Evolutionary conservation across 2,113 vertebrate genomes (phyloP).

Genomic region (Leptodactylus fuscus): DNA sequence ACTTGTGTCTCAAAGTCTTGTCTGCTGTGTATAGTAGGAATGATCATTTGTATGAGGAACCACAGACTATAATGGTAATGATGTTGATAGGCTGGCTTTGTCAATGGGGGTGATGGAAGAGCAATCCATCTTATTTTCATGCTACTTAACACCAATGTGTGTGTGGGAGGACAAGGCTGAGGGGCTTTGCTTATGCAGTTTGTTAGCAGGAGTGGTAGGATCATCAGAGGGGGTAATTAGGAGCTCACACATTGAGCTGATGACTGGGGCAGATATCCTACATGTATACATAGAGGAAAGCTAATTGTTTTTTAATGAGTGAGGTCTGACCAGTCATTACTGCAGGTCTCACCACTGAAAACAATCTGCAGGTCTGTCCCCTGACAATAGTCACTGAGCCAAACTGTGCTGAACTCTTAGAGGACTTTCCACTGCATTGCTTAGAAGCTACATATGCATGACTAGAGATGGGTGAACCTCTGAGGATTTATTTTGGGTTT

Average conservation of each 20-base stretch:
- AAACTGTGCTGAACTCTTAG: neutral
- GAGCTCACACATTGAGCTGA: conserved; percentile 35
- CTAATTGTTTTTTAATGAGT: conserved; percentile 52
- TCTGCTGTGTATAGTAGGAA: too few relatives aligned
- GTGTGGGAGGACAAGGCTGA: neutral
- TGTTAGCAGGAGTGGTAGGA: conserved; percentile 27
- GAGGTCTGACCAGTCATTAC: conserved; percentile 31
- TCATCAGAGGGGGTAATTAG: conserved; percentile 12
- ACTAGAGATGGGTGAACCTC: too few relatives aligned
- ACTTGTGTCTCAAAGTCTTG: neutral
- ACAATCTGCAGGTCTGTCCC: neutral
- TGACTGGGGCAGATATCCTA: conserved; percentile 37
- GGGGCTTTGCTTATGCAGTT: neutral
- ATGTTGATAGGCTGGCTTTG: neutral
- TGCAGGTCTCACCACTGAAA: conserved; percentile 13
- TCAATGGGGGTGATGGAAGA: neutral
- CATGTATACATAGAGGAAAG: conserved; percentile 7
- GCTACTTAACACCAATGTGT: conserved; percentile 26
- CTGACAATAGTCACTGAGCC: neutral
- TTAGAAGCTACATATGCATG: neutral
- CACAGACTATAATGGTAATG: neutral
- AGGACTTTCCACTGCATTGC: neutral
- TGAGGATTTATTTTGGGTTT: too few relatives aligned
- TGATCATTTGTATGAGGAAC: too few relatives aligned
- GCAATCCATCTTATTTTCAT: neutral